A percentile compares a stretch with the other conserved stretches of the same genome.
phyloP scores from a whole-genome alignment of 2,797 vertebrate species.

The Poecilia velifera region DNA sequence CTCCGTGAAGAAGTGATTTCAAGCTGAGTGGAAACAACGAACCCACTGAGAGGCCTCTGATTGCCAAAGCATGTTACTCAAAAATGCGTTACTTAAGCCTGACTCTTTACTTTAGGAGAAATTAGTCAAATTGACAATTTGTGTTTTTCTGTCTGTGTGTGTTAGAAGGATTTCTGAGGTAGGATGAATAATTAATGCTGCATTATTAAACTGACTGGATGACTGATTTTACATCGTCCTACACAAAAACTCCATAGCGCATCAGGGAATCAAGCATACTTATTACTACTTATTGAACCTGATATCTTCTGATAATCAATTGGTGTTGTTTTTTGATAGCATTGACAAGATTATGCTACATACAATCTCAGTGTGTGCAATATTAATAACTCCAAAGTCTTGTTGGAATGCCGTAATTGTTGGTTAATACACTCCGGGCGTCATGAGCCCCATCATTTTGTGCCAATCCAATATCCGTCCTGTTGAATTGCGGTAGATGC shows the following conservation, averaged over 20 bases:
- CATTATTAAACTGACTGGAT: conserved; percentile 26
- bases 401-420: background rate
- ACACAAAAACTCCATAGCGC: background rate
- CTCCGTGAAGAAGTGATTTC: conserved; percentile 15
- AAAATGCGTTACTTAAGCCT: conserved; percentile 8
- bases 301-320: conserved; percentile 28
- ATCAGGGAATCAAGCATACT: conserved; percentile 7
- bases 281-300: conserved; percentile 17
- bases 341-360: background rate
- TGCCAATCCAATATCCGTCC: background rate
- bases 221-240: conserved; percentile 24
- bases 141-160: background rate
- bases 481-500: background rate
- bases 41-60: conserved; percentile 12
- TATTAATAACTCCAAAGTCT: background rate
- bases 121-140: background rate
- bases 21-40: conserved; percentile 28
- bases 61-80: conserved; percentile 27
- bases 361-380: background rate
- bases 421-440: background rate
- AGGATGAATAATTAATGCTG: background rate
- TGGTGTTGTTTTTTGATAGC: conserved; percentile 11
- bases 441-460: background rate
- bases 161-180: background rate
- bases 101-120: conserved; percentile 17